These are phyloP conservation scores for Labeo catla DNA, from an alignment of 2,113 vertebrate species.

Conservation along the genomic window DNA sequence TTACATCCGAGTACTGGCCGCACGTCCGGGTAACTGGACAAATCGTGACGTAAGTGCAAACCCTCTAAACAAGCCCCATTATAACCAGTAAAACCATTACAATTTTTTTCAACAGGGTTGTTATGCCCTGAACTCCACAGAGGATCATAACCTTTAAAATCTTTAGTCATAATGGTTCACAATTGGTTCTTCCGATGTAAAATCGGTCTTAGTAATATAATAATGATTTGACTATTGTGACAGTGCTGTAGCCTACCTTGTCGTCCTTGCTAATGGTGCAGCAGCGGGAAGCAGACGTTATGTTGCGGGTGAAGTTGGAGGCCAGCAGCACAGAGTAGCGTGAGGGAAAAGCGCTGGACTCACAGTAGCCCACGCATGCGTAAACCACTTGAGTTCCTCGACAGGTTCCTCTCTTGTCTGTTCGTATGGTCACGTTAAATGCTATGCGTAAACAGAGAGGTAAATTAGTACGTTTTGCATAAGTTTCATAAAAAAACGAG, in stretches of 20 bases:
- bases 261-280: slow-evolving; percentile 82
- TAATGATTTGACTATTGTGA: neutral
- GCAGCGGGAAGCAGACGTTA: slow-evolving; percentile 86
- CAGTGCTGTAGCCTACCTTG: slow-evolving; percentile 64
- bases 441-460: slow-evolving; percentile 66
- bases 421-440: slow-evolving; percentile 86
- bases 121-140: neutral
- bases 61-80: too few species aligned
- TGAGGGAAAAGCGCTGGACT: slow-evolving; percentile 90
- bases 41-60: too few species aligned
- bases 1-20: too few species aligned
- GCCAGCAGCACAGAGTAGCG: slow-evolving; percentile 85
- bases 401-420: slow-evolving; percentile 82
- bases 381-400: slow-evolving; percentile 78
- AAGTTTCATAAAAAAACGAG: neutral
- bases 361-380: slow-evolving; percentile 89
- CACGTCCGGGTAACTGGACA: too few species aligned
- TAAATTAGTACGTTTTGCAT: neutral
- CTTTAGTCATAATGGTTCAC: neutral
- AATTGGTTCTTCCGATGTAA: neutral
- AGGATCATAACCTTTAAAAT: neutral
- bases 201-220: too few species aligned
- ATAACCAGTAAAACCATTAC: too few species aligned
- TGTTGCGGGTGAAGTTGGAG: slow-evolving; percentile 85
- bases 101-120: too few species aligned